Percentiles rank a stretch among this genome's conserved stretches.
Evolutionary conservation across 2,797 vertebrate species (phyloP).

Genomic region (Capromys pilorides): DNA sequence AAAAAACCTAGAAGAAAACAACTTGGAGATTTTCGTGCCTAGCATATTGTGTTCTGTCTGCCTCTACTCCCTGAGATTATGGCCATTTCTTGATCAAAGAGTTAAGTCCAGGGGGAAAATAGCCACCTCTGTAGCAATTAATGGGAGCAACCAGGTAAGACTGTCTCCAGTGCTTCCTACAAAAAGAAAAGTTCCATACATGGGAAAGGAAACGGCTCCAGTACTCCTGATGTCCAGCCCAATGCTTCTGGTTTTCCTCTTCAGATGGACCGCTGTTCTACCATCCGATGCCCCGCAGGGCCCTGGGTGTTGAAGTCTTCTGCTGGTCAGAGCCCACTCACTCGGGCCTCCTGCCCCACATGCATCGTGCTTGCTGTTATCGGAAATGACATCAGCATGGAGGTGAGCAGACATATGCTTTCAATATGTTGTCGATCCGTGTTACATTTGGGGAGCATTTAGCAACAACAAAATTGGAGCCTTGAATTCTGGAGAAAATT

Average conservation of each 20-base stretch:
- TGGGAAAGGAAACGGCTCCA: background rate
- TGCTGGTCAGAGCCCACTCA: background rate
- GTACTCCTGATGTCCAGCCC: background rate
- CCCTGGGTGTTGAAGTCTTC: conserved; percentile 45
- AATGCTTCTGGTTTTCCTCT: background rate
- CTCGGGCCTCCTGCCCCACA: background rate
- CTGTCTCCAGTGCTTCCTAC: background rate
- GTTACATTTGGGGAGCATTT: conserved; percentile 66
- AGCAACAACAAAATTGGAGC: conserved; percentile 68
- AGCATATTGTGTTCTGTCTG: background rate
- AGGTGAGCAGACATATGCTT: conserved; percentile 69
- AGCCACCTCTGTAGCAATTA: background rate
- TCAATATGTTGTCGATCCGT: conserved; percentile 64
- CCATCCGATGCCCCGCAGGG: background rate
- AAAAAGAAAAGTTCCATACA: background rate
- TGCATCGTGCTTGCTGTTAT: conserved; percentile 4
- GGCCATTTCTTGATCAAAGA: background rate
- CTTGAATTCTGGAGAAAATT: conserved; percentile 70
- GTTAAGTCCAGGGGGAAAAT: background rate
- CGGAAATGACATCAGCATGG: conserved; percentile 57
- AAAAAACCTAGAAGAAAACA: background rate
- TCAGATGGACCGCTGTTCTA: conserved; percentile 6
- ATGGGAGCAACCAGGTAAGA: background rate
- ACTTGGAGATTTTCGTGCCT: background rate
- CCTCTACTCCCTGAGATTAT: background rate